Conservation (phyloP, 2,888 invertebrate species). For the Therioaphis trifolii region DNA sequence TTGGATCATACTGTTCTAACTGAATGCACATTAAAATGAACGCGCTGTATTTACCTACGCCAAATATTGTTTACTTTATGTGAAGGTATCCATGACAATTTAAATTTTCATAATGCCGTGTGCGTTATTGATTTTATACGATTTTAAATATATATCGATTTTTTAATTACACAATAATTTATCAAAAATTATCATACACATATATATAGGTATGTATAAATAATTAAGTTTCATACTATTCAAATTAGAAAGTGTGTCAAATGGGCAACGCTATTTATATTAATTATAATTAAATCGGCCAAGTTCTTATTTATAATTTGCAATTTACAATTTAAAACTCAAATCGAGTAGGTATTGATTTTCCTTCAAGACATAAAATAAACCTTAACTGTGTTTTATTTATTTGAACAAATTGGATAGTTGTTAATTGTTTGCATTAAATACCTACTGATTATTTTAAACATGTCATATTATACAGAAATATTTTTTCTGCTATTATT, state of each 20-base stretch:
- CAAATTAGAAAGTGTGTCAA: conserved; percentile 22
- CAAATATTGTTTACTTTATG: conserved; percentile 6
- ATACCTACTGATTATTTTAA: background rate
- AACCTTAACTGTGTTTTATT: background rate
- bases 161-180: background rate
- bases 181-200: background rate
- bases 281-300: background rate
- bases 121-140: background rate
- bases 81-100: background rate
- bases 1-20: background rate
- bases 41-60: background rate
- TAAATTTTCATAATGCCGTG: background rate
- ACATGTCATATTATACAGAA: background rate
- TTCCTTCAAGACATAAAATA: background rate
- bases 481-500: no score
- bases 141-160: background rate
- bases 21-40: background rate
- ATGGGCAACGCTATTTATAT: background rate
- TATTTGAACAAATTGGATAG: background rate
- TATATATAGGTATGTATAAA: background rate
- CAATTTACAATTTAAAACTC: background rate
- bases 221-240: no score
- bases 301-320: conserved; percentile 15
- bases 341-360: background rate
- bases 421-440: background rate